A percentile compares a stretch with the other conserved stretches of the same genome.
phyloP scores from a whole-genome alignment of 2,888 invertebrate genomes.

The Dioctria linearis region DNA sequence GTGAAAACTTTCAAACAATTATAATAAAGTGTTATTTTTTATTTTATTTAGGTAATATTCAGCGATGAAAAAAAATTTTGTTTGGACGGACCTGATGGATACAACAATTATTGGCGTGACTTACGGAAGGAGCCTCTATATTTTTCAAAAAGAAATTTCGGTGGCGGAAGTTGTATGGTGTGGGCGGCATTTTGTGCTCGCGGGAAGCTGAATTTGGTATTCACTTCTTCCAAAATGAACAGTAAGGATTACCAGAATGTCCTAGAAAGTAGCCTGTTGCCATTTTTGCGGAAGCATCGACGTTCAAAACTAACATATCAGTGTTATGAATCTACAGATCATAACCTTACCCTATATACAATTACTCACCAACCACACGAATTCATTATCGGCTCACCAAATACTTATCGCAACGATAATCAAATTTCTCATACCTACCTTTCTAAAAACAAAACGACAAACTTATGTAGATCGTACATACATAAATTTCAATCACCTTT shows the following conservation, averaged over 20 bases:
- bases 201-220: slow-evolving; percentile 3
- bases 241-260: slow-evolving; percentile 12
- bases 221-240: slow-evolving; percentile 31
- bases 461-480: too few relatives aligned
- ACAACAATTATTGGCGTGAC: slow-evolving; percentile 49
- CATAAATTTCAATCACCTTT: too few relatives aligned
- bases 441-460: too few relatives aligned
- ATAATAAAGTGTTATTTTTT: not conserved
- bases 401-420: too few relatives aligned
- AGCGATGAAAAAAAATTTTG: too few relatives aligned
- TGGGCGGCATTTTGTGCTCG: slow-evolving; percentile 22
- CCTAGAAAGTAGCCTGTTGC: slow-evolving; percentile 26
- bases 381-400: too few relatives aligned
- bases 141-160: slow-evolving; percentile 51
- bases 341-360: too few relatives aligned
- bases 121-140: slow-evolving; percentile 48
- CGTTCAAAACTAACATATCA: slow-evolving; percentile 25
- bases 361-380: too few relatives aligned
- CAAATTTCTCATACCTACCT: too few relatives aligned
- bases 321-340: too few relatives aligned
- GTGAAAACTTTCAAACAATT: not conserved
- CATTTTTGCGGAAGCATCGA: slow-evolving; percentile 15
- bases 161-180: slow-evolving; percentile 40
- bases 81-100: slow-evolving; percentile 53
- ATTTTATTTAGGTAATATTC: too few relatives aligned